phyloP scores from a whole-genome alignment of 2,113 vertebrate genomes.

The Etia nguti region DNA sequence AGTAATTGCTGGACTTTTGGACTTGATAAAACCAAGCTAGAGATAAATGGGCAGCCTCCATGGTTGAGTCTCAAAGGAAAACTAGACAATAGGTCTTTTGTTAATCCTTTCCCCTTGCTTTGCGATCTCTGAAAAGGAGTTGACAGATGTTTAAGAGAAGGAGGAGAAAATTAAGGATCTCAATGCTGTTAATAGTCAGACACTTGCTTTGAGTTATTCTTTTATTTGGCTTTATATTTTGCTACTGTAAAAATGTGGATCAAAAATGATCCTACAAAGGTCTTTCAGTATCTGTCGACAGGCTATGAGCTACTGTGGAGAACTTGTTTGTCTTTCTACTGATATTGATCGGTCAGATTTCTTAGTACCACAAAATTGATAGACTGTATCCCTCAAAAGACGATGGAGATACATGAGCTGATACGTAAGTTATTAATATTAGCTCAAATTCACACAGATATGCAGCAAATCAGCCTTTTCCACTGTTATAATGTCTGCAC shows the following conservation, averaged over 20 bases:
- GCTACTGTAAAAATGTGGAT: background rate
- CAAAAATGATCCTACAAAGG: background rate
- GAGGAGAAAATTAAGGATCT: background rate
- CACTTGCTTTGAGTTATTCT: background rate
- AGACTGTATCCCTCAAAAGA: constrained; percentile 3
- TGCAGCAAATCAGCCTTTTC: background rate
- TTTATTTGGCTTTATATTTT: background rate
- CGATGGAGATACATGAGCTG: background rate
- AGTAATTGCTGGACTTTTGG: constrained; percentile 58
- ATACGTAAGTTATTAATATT: background rate
- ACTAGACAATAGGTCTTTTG: constrained; percentile 47
- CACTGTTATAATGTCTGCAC: background rate
- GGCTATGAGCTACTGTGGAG: background rate
- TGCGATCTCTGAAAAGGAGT: constrained; percentile 25
- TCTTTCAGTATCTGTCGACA: background rate
- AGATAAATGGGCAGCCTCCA: constrained; percentile 34
- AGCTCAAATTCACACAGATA: background rate
- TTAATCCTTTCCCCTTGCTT: constrained; percentile 50
- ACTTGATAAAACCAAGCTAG: constrained; percentile 39
- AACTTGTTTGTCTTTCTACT: constrained; percentile 13
- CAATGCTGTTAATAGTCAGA: background rate
- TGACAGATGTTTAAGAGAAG: constrained; percentile 47
- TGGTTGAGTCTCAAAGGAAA: constrained; percentile 33
- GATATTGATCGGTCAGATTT: constrained; percentile 16
- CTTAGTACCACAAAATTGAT: background rate